Base-by-base conservation (phyloP, 2,113 vertebrate genomes). In the Gymnarchus niloticus region DNA sequence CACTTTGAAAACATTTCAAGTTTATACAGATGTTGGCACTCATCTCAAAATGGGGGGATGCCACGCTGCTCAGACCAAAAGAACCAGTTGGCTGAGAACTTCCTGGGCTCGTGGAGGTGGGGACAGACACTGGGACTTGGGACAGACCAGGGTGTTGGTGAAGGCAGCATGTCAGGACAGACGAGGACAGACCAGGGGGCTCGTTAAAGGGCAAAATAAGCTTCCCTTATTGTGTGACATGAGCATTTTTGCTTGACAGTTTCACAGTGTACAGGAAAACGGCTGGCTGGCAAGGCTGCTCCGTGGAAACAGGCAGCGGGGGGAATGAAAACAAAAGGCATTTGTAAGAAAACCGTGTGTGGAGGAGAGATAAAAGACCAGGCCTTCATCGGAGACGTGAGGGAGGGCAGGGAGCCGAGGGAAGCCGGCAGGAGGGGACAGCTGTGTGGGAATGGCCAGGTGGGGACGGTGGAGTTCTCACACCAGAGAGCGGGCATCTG, bases 181-280 rank as follows among this genome's bases (percentile, higher is more conserved):
- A 12, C 59, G 0, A 3, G 3, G 25, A 33, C 25, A 3, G 61
- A 28, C 54, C 1, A 19, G 28, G 28, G 9, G 28, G 3, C 86
- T 83, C 84, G 33, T 88, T 54, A 83, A 83, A 88, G 33, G 86
- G 81, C 87, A 86, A 85, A 86, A 85, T 37, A 0, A 85, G 81
- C 46, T 91, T 88, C 86, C 88, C 89, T 54, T 65, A 83, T 85
- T 87, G 89, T 89, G 88, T 83, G 90, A 87, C 59, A 86, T 86
- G 88, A 86, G 83, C 77, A 87, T 91, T 90, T 87, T 90, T 33
- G 41, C 82, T 85, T 54, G 2, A 1, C 48, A 10, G 0, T 86
- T 92, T 93, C 90, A 91, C 90, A 84, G 88, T 48, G 51, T 54
- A 85, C 83, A 87, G 90, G 89, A 88, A 88, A 91, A 92, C 87